Evolutionary conservation across 2,113 vertebrate genomes (phyloP), one percentile per base, ranked within the genome.

Genomic region (Rhinoderma darwinii): DNA sequence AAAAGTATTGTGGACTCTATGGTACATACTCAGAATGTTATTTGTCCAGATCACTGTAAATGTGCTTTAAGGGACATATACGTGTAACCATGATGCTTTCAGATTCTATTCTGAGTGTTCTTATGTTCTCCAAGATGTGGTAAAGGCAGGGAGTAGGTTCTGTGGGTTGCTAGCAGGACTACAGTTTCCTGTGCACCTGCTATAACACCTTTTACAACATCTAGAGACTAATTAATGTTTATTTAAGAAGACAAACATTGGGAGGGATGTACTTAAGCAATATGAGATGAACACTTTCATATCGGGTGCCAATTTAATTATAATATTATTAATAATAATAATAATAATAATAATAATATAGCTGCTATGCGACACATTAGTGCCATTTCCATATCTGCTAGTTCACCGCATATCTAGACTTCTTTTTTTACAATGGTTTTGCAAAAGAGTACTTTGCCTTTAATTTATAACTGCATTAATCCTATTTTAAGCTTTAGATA

Each of bases 161-260:
- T 87, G 86, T 75, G 86, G 86, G 50, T 75, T 87, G 27, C 56
- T 47, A 75, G 41, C 18, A 75, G 79, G 66, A 87, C 78, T 75
- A 61, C 56, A 74, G 51, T 82, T 87, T 87, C 86, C 86, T 87
- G 86, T 87, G 86, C 78, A 87, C 78, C 86, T 82, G 86, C 70
- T 61, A 14, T 86, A 73, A 81, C 77, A 80, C 84, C 76, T 86
- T 84, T 78, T 70, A 54, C 63, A 73, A 37, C 12, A 43, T 56
- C 84, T 74, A 82, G 68, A 61, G 39, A 47, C 35, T 75, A 22
- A 61, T 30, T 10, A 59, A 25, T 82, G 50, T 82, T 87, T 87
- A 74, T 66, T 86, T 86, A 73, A 73, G 47, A 86, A 82, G 79
- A 47, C 47, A 82, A 74, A 87, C 41, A 82, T 75, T 63, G 39